Conservation (phyloP, 2,888 invertebrate species). For the Mesorhabditis spiculigera region DNA sequence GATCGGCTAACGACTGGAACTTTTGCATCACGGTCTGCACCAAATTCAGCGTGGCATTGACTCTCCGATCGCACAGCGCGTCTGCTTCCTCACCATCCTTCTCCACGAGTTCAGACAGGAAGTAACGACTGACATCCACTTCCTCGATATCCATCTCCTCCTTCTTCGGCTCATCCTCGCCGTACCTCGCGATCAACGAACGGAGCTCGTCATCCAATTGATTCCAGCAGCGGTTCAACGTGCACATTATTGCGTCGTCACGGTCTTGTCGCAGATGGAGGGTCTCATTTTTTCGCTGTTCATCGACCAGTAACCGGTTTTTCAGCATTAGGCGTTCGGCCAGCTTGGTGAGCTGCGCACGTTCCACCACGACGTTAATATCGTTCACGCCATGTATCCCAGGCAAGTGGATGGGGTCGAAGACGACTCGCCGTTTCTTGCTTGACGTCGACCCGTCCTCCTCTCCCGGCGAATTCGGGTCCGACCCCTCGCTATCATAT, state of each 20-base stretch:
- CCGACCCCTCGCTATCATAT: too few relatives aligned
- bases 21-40: background rate
- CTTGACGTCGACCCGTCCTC: background rate
- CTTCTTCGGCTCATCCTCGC: background rate
- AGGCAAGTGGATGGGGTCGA: background rate
- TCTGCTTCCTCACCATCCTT: background rate
- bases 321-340: constrained; percentile 2
- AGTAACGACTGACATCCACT: background rate
- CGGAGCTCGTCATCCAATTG: constrained; percentile 3
- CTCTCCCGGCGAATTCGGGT: too few relatives aligned
- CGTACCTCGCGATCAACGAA: background rate
- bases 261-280: background rate
- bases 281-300: background rate
- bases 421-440: background rate
- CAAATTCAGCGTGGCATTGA: background rate
- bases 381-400: background rate
- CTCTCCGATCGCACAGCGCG: background rate
- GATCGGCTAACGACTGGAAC: too few relatives aligned
- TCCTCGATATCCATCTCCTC: background rate
- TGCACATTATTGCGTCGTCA: background rate
- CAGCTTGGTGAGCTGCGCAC: background rate
- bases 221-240: background rate
- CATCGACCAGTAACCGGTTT: background rate
- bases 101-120: background rate
- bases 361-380: background rate